Conservation (phyloP, 2,797 vertebrate genomes). For the Acrocephalus scirpaceus region DNA sequence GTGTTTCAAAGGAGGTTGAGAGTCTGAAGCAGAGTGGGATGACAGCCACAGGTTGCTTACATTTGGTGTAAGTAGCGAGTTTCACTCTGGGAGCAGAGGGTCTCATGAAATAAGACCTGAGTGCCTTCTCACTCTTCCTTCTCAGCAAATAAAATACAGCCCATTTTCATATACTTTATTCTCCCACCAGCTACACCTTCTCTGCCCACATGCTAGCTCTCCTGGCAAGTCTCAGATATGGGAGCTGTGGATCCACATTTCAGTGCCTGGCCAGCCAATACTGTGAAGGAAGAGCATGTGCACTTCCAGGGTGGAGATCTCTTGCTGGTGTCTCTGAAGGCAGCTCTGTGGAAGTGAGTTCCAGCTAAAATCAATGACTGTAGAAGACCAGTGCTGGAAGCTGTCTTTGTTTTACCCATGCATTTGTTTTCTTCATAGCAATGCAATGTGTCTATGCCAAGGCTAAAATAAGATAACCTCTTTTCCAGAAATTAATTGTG, state of each 20-base stretch:
- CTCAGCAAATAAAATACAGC: neutral
- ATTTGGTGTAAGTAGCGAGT: neutral
- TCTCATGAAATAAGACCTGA: neutral
- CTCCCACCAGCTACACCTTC: neutral
- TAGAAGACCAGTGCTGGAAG: neutral
- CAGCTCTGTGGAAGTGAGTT: neutral
- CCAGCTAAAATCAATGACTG: neutral
- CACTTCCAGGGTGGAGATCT: neutral
- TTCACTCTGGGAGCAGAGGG: neutral
- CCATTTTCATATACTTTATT: neutral
- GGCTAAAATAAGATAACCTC: neutral
- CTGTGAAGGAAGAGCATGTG: neutral
- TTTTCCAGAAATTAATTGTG: neutral
- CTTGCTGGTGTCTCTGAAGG: neutral
- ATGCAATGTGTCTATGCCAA: neutral
- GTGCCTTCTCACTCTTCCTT: neutral
- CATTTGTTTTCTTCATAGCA: neutral
- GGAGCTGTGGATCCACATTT: neutral
- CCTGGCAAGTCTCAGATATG: neutral
- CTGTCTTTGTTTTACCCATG: neutral
- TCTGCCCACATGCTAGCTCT: neutral
- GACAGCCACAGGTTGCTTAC: neutral
- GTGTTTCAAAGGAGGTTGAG: neutral
- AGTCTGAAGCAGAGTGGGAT: neutral
- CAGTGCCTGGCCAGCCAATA: neutral